phyloP scores from a whole-genome alignment of 2,888 invertebrate species.

The Eumacrocentrus americanus region DNA sequence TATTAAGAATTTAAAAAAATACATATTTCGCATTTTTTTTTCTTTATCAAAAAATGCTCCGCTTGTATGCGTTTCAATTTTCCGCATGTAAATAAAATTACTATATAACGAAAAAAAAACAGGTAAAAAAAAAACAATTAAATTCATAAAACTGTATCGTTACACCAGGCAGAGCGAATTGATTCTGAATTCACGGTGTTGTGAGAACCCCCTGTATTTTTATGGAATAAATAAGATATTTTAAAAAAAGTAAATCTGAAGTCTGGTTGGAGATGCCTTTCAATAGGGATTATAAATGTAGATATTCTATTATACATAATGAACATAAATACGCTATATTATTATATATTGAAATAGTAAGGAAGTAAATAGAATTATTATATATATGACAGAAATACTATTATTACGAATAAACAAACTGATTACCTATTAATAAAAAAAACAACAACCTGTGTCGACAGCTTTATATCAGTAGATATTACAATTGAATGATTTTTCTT shows the following conservation, averaged over 20 bases:
- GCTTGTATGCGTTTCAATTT: neutral
- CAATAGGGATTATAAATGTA: conserved; percentile 62
- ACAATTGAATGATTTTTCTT: neutral
- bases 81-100: neutral
- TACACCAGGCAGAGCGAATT: conserved; percentile 27
- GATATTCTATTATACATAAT: conserved; percentile 62
- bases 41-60: neutral
- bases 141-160: neutral
- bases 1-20: neutral
- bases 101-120: neutral
- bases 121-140: neutral
- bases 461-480: conserved; percentile 20
- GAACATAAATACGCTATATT: conserved; percentile 61
- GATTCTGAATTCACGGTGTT: conserved; percentile 34
- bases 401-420: conserved; percentile 61
- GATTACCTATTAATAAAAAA: conserved; percentile 58
- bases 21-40: neutral
- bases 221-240: conserved; percentile 62
- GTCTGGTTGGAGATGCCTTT: conserved; percentile 63
- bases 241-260: conserved; percentile 60
- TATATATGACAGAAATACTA: conserved; percentile 55
- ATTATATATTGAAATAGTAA: conserved; percentile 47
- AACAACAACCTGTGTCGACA: conserved; percentile 26
- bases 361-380: conserved; percentile 56
- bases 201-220: conserved; percentile 57